Percentiles rank a stretch among this genome's conserved stretches.
Conservation (phyloP, 1,140 invertebrate genomes). For the Portunus trituberculatus region DNA sequence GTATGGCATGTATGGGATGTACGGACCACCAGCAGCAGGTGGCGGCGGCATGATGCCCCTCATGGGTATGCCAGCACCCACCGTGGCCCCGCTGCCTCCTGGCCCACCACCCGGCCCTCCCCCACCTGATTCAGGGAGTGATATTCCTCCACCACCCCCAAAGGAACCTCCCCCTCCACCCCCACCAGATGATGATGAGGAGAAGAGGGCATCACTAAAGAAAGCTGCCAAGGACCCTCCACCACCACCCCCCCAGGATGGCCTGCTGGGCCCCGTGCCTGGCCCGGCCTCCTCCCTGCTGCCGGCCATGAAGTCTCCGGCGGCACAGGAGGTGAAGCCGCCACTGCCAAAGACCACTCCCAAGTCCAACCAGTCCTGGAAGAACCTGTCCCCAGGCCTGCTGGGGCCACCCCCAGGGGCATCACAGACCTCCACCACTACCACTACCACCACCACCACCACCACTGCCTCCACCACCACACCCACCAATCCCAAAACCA, state of each 20-base stretch:
- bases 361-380: background rate
- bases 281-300: background rate
- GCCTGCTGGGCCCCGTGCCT: background rate
- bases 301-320: background rate
- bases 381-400: background rate
- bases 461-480: background rate
- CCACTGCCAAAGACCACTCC: background rate
- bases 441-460: background rate
- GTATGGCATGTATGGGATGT: slow-evolving; percentile 39
- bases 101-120: slow-evolving; percentile 10
- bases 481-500: background rate
- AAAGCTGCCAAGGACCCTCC: background rate
- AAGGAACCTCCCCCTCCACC: slow-evolving; percentile 33
- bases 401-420: background rate
- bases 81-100: background rate
- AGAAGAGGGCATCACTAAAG: background rate
- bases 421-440: background rate
- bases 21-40: background rate
- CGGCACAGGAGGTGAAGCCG: background rate
- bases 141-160: slow-evolving; percentile 3
- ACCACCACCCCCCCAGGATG: background rate
- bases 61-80: background rate
- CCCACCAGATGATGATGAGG: slow-evolving; percentile 7
- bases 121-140: background rate
- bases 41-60: background rate